Base-by-base conservation (phyloP, 2,888 invertebrate species). In the Sicus ferrugineus region DNA sequence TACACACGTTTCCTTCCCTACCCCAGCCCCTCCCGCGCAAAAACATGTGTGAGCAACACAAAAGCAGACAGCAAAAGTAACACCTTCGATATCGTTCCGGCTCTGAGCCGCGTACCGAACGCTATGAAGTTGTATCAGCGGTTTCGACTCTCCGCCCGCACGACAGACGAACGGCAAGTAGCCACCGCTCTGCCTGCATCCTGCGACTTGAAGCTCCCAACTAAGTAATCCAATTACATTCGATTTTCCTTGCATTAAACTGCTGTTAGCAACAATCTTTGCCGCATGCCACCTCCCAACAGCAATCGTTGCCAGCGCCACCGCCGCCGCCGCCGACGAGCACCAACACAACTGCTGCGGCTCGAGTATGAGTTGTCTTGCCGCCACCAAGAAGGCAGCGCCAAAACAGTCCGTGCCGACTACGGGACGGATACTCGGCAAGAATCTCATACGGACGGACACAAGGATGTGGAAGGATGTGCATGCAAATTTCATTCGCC, bases 241-340 rank as follows among this genome's bases (percentile, higher is more conserved):
- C 67, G 67, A 67, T 67, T 67, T 67, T 67, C 67, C 48, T 67
- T 67, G 67, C 67, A 48, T 67, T 67, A 67, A 58, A 46, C 67
- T 30, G 59, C 58, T 48, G 67, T 59, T 54, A 56, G 65, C 52
- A 66, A 66, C 38, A 66, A 54, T 56, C 38, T 66, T 56, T 23
- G 56, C 54, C 65, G 56, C 65, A 66, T 66, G 34, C 21, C 28
- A 14, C 28, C 56, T 26, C 26, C 54, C 58, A 54, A 11, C 54
- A 54, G 28, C 28, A 5, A n/a, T n/a, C n/a, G n/a, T n/a, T n/a
- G n/a, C 30, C 16, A 56, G 26, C 16, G 26, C 23, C 23, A 11
- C 28, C 30, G 30, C 11, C 28, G 28, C 23, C 52, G 21, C 21
- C 14, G 26, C 16, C 21, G 21, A n/a, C n/a, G n/a, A n/a, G n/a